A percentile compares a stretch with the other conserved stretches of the same genome.
Evolutionary conservation across 2,113 vertebrate species (phyloP).

Genomic region (Naja naja): DNA sequence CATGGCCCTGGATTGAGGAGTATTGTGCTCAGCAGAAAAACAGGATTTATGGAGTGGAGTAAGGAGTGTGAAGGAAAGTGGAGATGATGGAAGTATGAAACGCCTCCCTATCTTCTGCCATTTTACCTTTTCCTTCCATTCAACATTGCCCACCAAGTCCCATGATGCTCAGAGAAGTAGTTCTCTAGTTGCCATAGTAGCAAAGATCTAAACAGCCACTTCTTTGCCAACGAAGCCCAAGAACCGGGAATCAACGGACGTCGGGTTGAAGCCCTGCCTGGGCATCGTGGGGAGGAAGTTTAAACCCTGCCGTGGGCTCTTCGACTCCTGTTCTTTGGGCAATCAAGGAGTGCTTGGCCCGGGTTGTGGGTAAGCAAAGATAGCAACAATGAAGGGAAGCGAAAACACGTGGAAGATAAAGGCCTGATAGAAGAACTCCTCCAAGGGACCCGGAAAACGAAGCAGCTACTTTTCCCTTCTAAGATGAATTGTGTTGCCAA

Average conservation of each 20-base stretch:
- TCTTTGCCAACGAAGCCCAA: fast-evolving
- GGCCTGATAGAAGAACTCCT: no score
- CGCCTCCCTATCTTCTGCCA: no score
- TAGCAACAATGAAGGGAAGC: fast-evolving
- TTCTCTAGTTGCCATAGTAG: slow-evolving; percentile 39
- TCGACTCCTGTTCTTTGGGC: neutral
- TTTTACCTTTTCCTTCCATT: neutral
- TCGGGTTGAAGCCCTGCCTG: fast-evolving
- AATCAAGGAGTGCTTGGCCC: no score
- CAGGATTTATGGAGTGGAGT: neutral
- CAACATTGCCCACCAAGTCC: neutral
- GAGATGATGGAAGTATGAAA: neutral
- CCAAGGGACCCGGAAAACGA: neutral
- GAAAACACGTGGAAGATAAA: neutral
- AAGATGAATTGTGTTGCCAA: neutral
- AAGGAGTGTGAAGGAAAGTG: neutral
- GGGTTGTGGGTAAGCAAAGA: neutral
- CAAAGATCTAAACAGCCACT: neutral
- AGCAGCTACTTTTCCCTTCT: neutral
- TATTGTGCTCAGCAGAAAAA: neutral
- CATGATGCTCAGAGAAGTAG: slow-evolving; percentile 17
- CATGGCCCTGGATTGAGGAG: neutral
- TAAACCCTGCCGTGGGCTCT: neutral
- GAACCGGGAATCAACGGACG: neutral
- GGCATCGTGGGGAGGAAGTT: neutral